Conservation (phyloP, 35 echinoderm and acorn worm species). For the Patiria miniata region DNA sequence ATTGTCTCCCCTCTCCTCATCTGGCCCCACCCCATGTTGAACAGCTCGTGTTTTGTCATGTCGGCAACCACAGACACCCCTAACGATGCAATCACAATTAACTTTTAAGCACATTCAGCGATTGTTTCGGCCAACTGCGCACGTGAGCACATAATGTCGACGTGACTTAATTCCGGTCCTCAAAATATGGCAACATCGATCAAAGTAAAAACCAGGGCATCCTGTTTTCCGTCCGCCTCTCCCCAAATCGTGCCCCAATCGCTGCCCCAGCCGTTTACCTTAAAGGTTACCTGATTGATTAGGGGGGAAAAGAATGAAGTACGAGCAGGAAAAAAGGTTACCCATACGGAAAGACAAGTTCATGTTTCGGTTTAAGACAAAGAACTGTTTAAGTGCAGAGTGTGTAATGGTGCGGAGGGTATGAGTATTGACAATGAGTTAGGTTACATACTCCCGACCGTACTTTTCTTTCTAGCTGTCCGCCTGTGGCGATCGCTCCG, state of each 20-base stretch:
- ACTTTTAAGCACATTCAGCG: too few relatives aligned
- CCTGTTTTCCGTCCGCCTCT: not conserved
- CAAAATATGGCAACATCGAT: not conserved
- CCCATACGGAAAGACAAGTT: not conserved
- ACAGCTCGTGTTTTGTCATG: too few relatives aligned
- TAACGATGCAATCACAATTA: too few relatives aligned
- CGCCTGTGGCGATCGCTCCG: not conserved
- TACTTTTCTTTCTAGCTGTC: not conserved
- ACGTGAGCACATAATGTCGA: too few relatives aligned
- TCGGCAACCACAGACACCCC: too few relatives aligned
- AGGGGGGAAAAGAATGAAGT: not conserved
- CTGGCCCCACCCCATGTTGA: too few relatives aligned
- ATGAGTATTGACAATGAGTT: not conserved
- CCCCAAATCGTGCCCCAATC: not conserved
- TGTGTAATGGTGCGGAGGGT: not conserved
- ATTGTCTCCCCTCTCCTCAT: too few relatives aligned
- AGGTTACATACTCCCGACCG: not conserved
- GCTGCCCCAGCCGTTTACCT: not conserved
- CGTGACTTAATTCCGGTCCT: not conserved
- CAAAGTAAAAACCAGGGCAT: not conserved
- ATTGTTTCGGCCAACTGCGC: too few relatives aligned
- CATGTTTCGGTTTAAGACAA: constrained; percentile 1
- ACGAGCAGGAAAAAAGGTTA: not conserved
- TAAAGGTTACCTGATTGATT: constrained; percentile 14
- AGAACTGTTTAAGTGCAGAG: not conserved